These are phyloP conservation scores for Pheucticus melanocephalus DNA, from an alignment of 2,113 vertebrate genomes.

Conservation along the genomic window DNA sequence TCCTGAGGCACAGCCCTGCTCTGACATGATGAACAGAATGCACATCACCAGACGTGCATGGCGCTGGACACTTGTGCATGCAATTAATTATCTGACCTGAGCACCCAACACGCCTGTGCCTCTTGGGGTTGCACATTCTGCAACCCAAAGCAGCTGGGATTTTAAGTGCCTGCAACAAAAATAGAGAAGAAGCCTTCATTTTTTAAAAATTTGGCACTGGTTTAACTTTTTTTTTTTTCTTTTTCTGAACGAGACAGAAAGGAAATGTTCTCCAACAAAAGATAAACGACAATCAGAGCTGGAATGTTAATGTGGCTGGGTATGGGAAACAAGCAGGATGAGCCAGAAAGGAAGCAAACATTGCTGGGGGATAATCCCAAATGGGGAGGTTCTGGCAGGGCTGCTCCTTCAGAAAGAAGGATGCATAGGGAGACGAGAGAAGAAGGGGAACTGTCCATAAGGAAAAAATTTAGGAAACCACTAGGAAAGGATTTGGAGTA, in stretches of 20 bases:
- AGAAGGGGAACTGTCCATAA: neutral
- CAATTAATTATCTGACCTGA: neutral
- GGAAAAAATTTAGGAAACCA: neutral
- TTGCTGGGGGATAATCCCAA: neutral
- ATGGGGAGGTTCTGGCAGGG: neutral
- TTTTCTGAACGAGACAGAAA: neutral
- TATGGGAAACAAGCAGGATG: neutral
- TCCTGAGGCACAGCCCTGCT: neutral
- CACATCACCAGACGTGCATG: neutral
- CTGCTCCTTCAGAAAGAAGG: neutral
- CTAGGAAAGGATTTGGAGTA: neutral
- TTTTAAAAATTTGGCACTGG: neutral
- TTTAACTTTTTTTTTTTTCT: neutral
- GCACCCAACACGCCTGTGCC: neutral
- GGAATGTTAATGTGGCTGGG: neutral
- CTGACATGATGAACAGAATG: neutral
- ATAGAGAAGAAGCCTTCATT: neutral
- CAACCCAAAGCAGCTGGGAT: neutral
- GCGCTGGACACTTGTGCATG: neutral
- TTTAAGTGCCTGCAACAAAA: neutral
- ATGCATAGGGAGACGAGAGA: neutral
- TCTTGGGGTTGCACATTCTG: neutral
- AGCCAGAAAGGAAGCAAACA: neutral
- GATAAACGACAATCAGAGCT: neutral
- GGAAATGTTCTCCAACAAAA: slow-evolving; percentile 3